Evolutionary conservation across 1,140 invertebrate genomes (phyloP).

Genomic region (Ptiloglossa arizonensis): DNA sequence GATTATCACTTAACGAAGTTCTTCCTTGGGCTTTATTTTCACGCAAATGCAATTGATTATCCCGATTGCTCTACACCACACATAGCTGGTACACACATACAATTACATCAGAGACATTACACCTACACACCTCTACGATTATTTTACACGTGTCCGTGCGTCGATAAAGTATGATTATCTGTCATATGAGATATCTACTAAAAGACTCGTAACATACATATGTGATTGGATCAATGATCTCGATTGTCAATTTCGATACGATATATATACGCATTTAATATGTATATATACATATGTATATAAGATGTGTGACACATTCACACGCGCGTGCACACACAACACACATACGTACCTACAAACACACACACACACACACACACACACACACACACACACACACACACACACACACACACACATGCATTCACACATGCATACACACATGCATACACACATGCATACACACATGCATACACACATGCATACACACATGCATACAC

Average conservation of each 20-base stretch:
- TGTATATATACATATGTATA: too few relatives aligned
- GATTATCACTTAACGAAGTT: neutral
- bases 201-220: slow-evolving; percentile 44
- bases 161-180: slow-evolving; percentile 42
- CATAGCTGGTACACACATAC: slow-evolving; percentile 45
- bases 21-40: slow-evolving; percentile 8
- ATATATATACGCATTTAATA: slow-evolving; percentile 23
- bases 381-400: too few relatives aligned
- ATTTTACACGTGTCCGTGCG: slow-evolving; percentile 41
- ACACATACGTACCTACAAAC: too few relatives aligned
- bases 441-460: too few relatives aligned
- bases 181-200: slow-evolving; percentile 50
- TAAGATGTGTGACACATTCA: too few relatives aligned
- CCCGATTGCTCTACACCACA: slow-evolving; percentile 31
- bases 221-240: slow-evolving; percentile 61
- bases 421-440: too few relatives aligned
- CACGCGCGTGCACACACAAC: too few relatives aligned
- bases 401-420: too few relatives aligned
- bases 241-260: slow-evolving; percentile 72
- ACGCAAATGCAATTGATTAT: slow-evolving; percentile 6
- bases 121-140: slow-evolving; percentile 40
- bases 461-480: too few relatives aligned
- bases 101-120: slow-evolving; percentile 38
- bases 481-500: too few relatives aligned
- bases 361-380: too few relatives aligned